phyloP scores from a whole-genome alignment of 2,888 invertebrate species.

The Troides oblongomaculatus region DNA sequence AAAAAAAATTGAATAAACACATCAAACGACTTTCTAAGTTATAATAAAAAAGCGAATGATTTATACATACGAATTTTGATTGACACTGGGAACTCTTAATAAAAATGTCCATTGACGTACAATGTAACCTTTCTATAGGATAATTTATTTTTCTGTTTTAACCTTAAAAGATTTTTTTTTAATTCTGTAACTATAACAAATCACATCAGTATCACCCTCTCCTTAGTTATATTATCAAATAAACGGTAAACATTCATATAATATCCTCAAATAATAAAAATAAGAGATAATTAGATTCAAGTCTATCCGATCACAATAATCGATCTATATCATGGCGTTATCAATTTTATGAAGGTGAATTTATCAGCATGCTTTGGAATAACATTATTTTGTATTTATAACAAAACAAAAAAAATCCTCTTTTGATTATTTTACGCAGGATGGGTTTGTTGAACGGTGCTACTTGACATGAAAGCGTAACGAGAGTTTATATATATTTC shows the following conservation, averaged over 20 bases:
- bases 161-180: too few species aligned
- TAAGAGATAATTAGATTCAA: background rate
- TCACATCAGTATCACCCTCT: too few species aligned
- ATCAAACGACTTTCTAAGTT: background rate
- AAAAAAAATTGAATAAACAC: background rate
- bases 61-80: background rate
- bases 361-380: background rate
- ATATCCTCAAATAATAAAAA: background rate
- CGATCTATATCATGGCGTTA: background rate
- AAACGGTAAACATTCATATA: background rate
- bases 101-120: too few species aligned
- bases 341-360: background rate
- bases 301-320: background rate
- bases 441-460: background rate
- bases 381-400: too few species aligned
- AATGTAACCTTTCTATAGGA: too few species aligned
- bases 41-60: background rate
- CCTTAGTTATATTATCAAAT: too few species aligned
- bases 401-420: too few species aligned
- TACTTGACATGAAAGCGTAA: background rate
- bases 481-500: background rate
- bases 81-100: background rate
- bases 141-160: too few species aligned
- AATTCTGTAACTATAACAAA: background rate
- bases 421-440: too few species aligned